These are phyloP conservation scores for Artibeus lituratus DNA, from an alignment of 2,797 vertebrate genomes.

Conservation along the genomic window DNA sequence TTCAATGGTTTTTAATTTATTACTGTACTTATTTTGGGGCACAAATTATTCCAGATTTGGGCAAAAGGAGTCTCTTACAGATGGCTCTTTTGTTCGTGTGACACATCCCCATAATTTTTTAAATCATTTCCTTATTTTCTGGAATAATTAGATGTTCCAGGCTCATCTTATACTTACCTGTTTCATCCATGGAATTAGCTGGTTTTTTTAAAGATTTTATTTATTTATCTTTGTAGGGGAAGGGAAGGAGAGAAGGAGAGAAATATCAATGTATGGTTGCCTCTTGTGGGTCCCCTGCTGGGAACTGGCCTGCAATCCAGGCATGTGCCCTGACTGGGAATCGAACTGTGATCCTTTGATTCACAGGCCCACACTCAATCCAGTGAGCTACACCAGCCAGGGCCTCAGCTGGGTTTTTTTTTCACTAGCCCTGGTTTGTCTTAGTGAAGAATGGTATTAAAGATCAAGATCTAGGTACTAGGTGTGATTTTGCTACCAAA, in stretches of 20 bases:
- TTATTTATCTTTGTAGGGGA: no score
- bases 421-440: not conserved
- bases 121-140: not conserved
- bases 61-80: not conserved
- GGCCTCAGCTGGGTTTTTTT: not conserved
- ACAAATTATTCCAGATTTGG: not conserved
- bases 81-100: not conserved
- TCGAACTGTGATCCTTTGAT: no score
- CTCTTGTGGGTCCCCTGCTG: no score
- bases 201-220: not conserved
- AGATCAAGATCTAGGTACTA: not conserved
- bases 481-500: not conserved
- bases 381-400: no score
- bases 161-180: not conserved
- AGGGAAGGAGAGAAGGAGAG: no score
- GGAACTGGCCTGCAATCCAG: no score
- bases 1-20: not conserved
- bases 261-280: no score
- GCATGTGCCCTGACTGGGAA: no score
- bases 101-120: not conserved
- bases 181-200: not conserved
- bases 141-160: not conserved
- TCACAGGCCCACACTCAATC: no score
- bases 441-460: not conserved
- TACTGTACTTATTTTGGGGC: not conserved